A percentile compares a stretch with the other conserved stretches of the same genome.
phyloP scores from a whole-genome alignment of 2,797 vertebrate species.

The Chromobotia macracanthus region DNA sequence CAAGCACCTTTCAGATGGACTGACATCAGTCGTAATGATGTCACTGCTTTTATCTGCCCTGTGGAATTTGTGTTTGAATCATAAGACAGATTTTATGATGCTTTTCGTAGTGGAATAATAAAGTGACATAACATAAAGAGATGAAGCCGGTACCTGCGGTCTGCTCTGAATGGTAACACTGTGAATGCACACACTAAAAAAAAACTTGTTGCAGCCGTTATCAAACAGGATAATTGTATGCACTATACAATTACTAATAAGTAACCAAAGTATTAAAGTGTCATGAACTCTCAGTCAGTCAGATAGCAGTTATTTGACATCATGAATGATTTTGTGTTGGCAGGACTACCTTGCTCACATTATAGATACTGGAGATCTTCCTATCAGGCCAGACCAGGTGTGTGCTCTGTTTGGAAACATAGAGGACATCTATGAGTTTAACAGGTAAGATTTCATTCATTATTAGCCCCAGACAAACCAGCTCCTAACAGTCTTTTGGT shows the following conservation, averaged over 20 bases:
- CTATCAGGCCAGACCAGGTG: constrained; percentile 87
- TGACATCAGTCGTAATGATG: not conserved
- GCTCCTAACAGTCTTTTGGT: not conserved
- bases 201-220: too few relatives aligned
- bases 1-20: not conserved
- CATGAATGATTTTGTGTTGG: constrained; percentile 22
- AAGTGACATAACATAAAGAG: too few relatives aligned
- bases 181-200: too few relatives aligned
- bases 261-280: too few relatives aligned
- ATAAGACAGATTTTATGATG: not conserved
- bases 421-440: constrained; percentile 93
- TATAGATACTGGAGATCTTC: constrained; percentile 83
- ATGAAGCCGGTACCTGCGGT: too few relatives aligned
- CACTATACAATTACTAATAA: too few relatives aligned
- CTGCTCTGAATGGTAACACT: too few relatives aligned
- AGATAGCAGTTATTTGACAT: not conserved
- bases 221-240: too few relatives aligned
- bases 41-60: not conserved
- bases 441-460: constrained; percentile 78
- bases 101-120: not conserved
- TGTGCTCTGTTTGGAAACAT: constrained; percentile 94
- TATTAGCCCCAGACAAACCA: not conserved
- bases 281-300: too few relatives aligned
- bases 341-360: constrained; percentile 92
- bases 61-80: not conserved